A percentile compares a stretch with the other conserved stretches of the same genome.
phyloP scores from a whole-genome alignment of 2,113 vertebrate species.

The Abramis brama region DNA sequence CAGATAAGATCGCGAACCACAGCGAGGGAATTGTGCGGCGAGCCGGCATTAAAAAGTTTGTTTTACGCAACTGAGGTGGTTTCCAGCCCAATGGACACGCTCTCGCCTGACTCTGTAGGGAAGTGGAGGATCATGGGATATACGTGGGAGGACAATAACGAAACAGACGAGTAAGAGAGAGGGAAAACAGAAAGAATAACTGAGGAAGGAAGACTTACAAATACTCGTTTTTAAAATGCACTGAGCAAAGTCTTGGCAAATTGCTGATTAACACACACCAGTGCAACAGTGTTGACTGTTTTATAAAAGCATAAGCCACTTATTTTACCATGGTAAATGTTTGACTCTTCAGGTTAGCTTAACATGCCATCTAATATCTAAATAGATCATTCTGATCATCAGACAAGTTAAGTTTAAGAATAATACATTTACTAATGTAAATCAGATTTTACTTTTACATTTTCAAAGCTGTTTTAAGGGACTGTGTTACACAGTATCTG shows the following conservation, averaged over 20 bases:
- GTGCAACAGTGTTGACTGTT: not conserved
- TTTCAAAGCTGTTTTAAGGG: not conserved
- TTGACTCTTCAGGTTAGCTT: too few relatives aligned
- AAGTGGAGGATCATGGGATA: slow-evolving; percentile 8
- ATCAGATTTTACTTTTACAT: too few relatives aligned
- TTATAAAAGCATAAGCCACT: not conserved
- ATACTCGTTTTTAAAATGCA: not conserved
- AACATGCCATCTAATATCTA: too few relatives aligned
- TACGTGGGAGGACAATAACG: slow-evolving; percentile 8
- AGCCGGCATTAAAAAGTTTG: slow-evolving; percentile 59
- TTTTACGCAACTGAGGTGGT: slow-evolving; percentile 55
- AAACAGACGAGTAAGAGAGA: slow-evolving; percentile 10
- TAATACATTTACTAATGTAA: not conserved
- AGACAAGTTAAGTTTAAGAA: not conserved
- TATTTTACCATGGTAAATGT: too few relatives aligned
- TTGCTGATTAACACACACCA: not conserved
- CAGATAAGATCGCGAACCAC: slow-evolving; percentile 4
- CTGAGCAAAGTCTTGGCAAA: not conserved
- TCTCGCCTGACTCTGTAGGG: slow-evolving; percentile 6
- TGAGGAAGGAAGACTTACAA: not conserved
- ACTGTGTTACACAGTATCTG: not conserved
- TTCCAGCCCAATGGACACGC: slow-evolving; percentile 1
- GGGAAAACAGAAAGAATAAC: slow-evolving; percentile 9
- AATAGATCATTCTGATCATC: too few relatives aligned
- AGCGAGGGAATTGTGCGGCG: slow-evolving; percentile 33